Conservation (phyloP, 2,113 vertebrate species). For the Psettodes erumei region DNA sequence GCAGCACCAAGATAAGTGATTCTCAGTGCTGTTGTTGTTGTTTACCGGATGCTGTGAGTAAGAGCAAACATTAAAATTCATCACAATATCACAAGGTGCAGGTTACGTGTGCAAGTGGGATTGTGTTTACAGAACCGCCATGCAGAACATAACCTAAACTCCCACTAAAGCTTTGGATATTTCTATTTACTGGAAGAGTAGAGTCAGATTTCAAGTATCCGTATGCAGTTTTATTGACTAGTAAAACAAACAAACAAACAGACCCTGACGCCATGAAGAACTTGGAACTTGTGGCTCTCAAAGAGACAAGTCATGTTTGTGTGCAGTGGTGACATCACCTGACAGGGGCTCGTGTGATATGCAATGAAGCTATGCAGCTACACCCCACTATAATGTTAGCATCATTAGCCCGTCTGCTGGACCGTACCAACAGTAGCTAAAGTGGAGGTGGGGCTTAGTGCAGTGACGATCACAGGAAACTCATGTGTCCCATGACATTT, state of each 20-base stretch:
- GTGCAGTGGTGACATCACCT: not conserved
- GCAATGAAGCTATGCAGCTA: too few relatives aligned
- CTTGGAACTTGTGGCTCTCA: not conserved
- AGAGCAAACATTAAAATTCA: conserved; percentile 46
- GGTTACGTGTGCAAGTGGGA: conserved; percentile 41
- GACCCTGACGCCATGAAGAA: not conserved
- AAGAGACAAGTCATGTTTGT: not conserved
- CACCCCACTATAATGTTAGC: too few relatives aligned
- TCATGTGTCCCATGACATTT: too few relatives aligned
- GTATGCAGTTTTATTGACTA: not conserved
- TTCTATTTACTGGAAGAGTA: conserved; percentile 20
- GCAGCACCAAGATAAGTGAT: conserved; percentile 30
- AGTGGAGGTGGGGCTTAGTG: too few relatives aligned
- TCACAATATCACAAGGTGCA: conserved; percentile 34
- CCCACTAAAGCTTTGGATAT: conserved; percentile 24
- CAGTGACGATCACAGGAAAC: too few relatives aligned
- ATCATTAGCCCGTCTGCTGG: too few relatives aligned
- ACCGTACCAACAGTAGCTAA: too few relatives aligned
- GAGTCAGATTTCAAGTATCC: not conserved
- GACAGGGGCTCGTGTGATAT: too few relatives aligned
- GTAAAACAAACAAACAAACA: not conserved
- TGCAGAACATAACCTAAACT: conserved; percentile 42
- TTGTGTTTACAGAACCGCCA: conserved; percentile 35
- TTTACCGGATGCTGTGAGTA: conserved; percentile 40
- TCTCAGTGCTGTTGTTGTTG: conserved; percentile 38